phyloP scores from a whole-genome alignment of 2,797 vertebrate species.

The Pseudomugil gertrudae region DNA sequence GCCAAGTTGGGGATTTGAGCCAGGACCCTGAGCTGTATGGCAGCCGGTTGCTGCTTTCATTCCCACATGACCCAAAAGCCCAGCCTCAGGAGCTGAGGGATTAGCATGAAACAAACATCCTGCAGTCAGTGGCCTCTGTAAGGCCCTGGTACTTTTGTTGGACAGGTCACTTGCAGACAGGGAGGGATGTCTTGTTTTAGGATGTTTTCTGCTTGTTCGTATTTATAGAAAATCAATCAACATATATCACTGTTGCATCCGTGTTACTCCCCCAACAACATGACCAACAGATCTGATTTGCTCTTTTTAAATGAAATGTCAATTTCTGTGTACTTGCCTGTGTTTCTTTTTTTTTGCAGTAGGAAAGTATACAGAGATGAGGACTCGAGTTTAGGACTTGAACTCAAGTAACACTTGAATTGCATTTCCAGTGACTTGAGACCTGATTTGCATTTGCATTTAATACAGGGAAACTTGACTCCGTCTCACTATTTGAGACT shows the following conservation, averaged over 20 bases:
- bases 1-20: conserved; percentile 78
- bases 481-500: too few relatives aligned
- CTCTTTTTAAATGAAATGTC: conserved; percentile 42
- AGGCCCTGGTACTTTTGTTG: conserved; percentile 34
- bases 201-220: neutral
- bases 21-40: conserved; percentile 72
- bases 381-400: too few relatives aligned
- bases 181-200: conserved; percentile 20
- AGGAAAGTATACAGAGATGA: conserved; percentile 37
- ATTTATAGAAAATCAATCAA: conserved; percentile 9
- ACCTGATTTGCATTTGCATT: too few relatives aligned
- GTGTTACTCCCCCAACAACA: conserved; percentile 10
- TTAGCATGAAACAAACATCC: conserved; percentile 72
- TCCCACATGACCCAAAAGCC: conserved; percentile 78
- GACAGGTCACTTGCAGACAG: conserved; percentile 37
- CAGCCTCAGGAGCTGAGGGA: conserved; percentile 70
- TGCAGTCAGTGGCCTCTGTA: conserved; percentile 54
- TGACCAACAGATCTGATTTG: conserved; percentile 5
- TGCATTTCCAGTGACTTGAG: too few relatives aligned
- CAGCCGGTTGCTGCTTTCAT: conserved; percentile 74
- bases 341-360: conserved; percentile 41
- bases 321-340: conserved; percentile 41
- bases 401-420: too few relatives aligned
- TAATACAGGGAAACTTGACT: too few relatives aligned
- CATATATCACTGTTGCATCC: neutral